Conservation (phyloP, 2,888 invertebrate genomes). For the Stegophylla sp. region DNA sequence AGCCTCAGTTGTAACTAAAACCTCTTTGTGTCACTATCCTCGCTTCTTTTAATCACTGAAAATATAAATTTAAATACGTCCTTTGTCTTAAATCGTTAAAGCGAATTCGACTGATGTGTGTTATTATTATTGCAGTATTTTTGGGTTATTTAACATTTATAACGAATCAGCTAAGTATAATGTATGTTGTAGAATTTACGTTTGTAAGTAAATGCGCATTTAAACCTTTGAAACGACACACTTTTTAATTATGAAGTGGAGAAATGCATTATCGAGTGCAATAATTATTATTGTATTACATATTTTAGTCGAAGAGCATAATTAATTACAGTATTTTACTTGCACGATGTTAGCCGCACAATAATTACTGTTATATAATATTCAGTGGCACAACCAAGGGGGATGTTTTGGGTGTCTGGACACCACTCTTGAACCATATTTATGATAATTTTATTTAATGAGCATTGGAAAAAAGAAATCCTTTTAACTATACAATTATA, state of each 20-base stretch:
- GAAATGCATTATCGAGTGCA: neutral
- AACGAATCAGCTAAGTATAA: neutral
- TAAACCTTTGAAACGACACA: neutral
- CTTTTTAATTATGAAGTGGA: neutral
- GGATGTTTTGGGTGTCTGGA: too few species aligned
- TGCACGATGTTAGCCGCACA: too few species aligned
- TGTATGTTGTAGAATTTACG: neutral
- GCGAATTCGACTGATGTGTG: neutral
- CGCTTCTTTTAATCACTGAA: conserved; percentile 1
- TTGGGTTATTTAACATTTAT: neutral
- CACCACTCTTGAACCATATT: too few species aligned
- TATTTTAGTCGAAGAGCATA: too few species aligned
- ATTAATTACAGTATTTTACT: too few species aligned
- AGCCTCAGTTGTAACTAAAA: neutral
- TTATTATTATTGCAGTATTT: neutral
- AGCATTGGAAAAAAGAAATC: too few species aligned
- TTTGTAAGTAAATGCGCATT: neutral
- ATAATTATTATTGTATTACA: too few species aligned
- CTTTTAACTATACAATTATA: too few species aligned
- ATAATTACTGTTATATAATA: too few species aligned
- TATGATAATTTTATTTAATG: too few species aligned
- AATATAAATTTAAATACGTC: neutral
- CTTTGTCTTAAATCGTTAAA: neutral
- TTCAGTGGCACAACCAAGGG: too few species aligned
- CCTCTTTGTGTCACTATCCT: conserved; percentile 11